phyloP scores from a whole-genome alignment of 2,888 invertebrate species.

The Eupithecia tripunctaria region DNA sequence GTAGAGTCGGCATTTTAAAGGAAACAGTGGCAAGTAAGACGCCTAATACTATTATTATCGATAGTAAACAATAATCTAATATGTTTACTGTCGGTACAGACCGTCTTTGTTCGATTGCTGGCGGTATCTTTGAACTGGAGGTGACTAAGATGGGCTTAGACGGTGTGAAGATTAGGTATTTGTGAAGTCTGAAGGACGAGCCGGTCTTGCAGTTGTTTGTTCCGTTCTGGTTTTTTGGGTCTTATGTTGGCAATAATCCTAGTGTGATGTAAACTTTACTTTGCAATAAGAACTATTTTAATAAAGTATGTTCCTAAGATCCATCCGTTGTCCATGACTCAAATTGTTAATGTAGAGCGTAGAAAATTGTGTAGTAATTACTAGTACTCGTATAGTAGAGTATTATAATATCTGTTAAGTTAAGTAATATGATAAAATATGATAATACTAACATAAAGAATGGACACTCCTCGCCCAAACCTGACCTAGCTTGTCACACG shows the following conservation, averaged over 20 bases:
- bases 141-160: conserved; percentile 38
- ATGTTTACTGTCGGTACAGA: conserved; percentile 59
- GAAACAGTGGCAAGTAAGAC: conserved; percentile 72
- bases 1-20: conserved; percentile 62
- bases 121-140: conserved; percentile 55
- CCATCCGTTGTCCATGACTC: neutral
- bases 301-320: neutral
- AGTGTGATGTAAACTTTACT: neutral
- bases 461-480: no score
- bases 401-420: no score
- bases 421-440: no score
- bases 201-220: conserved; percentile 10
- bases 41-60: conserved; percentile 67
- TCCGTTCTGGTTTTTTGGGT: conserved; percentile 6
- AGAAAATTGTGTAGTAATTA: no score
- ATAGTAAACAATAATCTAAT: conserved; percentile 64
- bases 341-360: neutral
- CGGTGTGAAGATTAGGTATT: conserved; percentile 19
- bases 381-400: no score
- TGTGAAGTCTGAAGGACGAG: neutral
- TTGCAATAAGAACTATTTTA: neutral
- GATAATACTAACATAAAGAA: no score
- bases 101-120: conserved; percentile 57
- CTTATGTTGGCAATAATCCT: neutral
- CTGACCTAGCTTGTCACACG: no score